These are phyloP conservation scores for Drosophila parabipectinata DNA, from an alignment of 1,140 invertebrate species.

Conservation along the genomic window DNA sequence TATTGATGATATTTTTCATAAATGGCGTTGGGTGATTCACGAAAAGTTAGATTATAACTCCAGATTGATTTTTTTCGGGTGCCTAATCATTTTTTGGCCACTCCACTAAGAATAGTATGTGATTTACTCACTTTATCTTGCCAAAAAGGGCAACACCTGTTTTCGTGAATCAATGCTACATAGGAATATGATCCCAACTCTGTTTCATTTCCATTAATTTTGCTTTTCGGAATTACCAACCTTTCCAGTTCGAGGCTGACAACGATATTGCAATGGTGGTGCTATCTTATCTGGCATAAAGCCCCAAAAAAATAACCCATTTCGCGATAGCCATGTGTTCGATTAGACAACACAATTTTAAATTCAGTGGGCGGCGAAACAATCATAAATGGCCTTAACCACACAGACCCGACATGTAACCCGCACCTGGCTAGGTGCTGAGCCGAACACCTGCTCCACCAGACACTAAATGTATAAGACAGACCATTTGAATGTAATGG, in stretches of 20 bases:
- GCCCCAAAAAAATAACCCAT: conserved; percentile 37
- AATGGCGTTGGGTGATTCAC: conserved; percentile 25
- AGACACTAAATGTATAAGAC: not conserved
- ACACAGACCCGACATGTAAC: conserved; percentile 20
- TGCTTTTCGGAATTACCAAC: conserved; percentile 29
- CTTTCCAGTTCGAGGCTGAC: conserved; percentile 9
- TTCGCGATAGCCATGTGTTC: conserved; percentile 42
- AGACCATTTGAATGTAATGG: conserved; percentile 16
- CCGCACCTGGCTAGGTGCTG: conserved; percentile 21
- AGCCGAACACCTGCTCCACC: conserved; percentile 55
- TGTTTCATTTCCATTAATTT: conserved; percentile 12
- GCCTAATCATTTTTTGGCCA: not conserved
- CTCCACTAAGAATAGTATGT: conserved; percentile 23
- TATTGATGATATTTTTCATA: conserved; percentile 2
- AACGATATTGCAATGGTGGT: conserved; percentile 10
- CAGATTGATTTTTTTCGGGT: not conserved
- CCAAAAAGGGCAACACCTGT: conserved; percentile 31
- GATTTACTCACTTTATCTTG: conserved; percentile 29
- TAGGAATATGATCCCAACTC: conserved; percentile 15
- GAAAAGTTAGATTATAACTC: not conserved
- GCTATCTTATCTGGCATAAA: conserved; percentile 34
- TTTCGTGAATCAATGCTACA: conserved; percentile 8
- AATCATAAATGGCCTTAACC: conserved; percentile 55
- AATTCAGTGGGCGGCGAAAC: conserved; percentile 4
- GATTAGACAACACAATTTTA: conserved; percentile 27